phyloP scores from a whole-genome alignment of 2,797 vertebrate genomes.

The Enteromius fasciolatus region DNA sequence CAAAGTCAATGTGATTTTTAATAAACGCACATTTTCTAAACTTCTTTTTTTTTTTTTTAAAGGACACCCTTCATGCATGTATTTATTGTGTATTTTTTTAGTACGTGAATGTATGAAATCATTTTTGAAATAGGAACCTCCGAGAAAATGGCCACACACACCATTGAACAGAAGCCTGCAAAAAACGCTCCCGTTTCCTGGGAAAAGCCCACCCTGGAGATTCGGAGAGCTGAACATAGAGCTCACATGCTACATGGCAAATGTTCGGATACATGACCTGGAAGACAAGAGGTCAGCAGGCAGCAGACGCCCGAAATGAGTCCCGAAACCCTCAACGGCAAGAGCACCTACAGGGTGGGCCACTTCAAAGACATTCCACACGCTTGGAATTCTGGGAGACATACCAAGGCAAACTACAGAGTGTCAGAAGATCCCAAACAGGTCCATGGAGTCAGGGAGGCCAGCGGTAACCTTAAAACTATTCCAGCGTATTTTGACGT shows the following conservation, averaged over 20 bases:
- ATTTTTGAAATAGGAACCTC: not conserved
- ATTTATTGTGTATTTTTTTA: no score
- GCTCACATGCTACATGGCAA: slow-evolving; percentile 55
- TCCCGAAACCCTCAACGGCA: slow-evolving; percentile 17
- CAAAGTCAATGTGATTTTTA: not conserved
- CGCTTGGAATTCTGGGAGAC: slow-evolving; percentile 75
- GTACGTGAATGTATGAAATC: no score
- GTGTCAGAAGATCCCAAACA: slow-evolving; percentile 65
- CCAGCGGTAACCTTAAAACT: slow-evolving; percentile 1
- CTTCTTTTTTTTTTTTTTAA: not conserved
- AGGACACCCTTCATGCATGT: not conserved
- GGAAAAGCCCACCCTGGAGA: slow-evolving; percentile 39
- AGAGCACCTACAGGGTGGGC: slow-evolving; percentile 74
- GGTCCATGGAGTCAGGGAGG: slow-evolving; percentile 35
- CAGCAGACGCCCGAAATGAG: slow-evolving; percentile 61
- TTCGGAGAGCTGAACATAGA: slow-evolving; percentile 28
- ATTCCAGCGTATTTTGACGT: not conserved
- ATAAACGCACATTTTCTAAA: not conserved
- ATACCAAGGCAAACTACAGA: slow-evolving; percentile 73
- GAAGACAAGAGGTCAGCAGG: slow-evolving; percentile 67
- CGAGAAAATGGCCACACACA: not conserved
- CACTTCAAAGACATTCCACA: slow-evolving; percentile 83
- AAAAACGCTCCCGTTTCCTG: slow-evolving; percentile 3
- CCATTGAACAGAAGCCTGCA: not conserved
- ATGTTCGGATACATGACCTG: slow-evolving; percentile 59